Base-by-base conservation (phyloP, 2,113 vertebrate genomes). In the Dipodomys ordii region DNA sequence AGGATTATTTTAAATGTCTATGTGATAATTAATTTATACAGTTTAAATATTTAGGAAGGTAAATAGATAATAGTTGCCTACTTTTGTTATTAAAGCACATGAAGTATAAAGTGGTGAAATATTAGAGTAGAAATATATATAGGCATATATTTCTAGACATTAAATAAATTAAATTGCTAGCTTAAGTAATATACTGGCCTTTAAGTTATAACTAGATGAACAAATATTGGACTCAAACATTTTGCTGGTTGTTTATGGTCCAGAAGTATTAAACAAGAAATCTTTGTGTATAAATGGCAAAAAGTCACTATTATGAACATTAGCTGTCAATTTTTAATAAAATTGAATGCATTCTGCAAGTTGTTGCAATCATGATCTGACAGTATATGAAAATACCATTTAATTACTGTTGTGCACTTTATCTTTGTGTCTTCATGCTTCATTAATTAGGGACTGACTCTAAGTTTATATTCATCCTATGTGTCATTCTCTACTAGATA, bases 361-460 rank as follows among this genome's bases (percentile, higher is more conserved):
- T 97, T 91, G 83, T 92, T 97, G 85, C 3, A 74, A 96, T 97
- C 93, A 97, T 98, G 97, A 96, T 95, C 96, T 79, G 87, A 0
- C 96, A 96, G 94, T 93, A 91, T 96, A 93, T 86, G 96, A 96
- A 94, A 97, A 90, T 0, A 77, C 74, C 96, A 65, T 93, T 68
- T 93, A 90, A 71, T 97, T 83, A 92, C 69, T 92, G 65, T 39
- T 95, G 83, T 97, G 87, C 78, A 60, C 88, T 98, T 96, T 83
- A 95, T 98, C 87, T 68, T 0, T 93, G 84, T 96, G 93, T 20
- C 88, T 97, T 97, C 97, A 81, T 96, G 96, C 95, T 97, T 97
- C 95, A 97, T 98, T 98, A 98, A 97, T 96, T 97, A 93, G 71
- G 95, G 97, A 97, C 97, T 96, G 97, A 90, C 90, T 98, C 91